Conservation (phyloP, 2,797 vertebrate species). For the Adelosebastes latens region DNA sequence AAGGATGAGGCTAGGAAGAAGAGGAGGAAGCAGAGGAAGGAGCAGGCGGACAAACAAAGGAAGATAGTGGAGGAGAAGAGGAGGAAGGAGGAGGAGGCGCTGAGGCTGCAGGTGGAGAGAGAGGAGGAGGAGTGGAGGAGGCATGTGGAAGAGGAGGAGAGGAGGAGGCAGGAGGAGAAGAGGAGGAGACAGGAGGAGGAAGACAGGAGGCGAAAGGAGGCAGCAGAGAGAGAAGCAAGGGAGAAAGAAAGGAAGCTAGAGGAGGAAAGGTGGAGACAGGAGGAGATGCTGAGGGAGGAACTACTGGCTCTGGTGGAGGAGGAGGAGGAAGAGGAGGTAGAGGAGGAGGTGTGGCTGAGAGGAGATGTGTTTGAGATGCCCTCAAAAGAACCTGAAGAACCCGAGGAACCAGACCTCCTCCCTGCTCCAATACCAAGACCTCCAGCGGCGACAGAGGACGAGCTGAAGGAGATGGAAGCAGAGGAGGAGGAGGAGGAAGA, state of each 20-base stretch:
- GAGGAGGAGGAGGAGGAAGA: constrained; percentile 10
- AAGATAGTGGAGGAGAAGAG: constrained; percentile 59
- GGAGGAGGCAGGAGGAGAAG: constrained; percentile 34
- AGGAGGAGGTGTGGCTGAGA: constrained; percentile 77
- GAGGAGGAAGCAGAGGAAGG: constrained; percentile 69
- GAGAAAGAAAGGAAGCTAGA: constrained; percentile 65
- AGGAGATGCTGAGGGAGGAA: constrained; percentile 72
- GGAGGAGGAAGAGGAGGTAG: constrained; percentile 49
- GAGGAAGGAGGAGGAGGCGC: constrained; percentile 48
- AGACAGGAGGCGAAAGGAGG: constrained; percentile 53
- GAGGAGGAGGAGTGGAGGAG: constrained; percentile 67
- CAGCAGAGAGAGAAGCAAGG: constrained; percentile 42
- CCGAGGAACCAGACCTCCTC: constrained; percentile 44
- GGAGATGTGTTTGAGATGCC: constrained; percentile 85
- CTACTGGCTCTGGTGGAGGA: constrained; percentile 32
- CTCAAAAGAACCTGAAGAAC: constrained; percentile 46
- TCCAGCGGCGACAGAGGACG: constrained; percentile 27
- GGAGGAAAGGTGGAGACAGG: constrained; percentile 73
- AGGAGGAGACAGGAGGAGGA: constrained; percentile 46
- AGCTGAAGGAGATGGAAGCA: constrained; percentile 12
- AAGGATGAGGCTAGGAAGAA: constrained; percentile 66
- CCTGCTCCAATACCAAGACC: constrained; percentile 56
- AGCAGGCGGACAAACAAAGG: constrained; percentile 67
- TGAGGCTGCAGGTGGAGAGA: constrained; percentile 45
- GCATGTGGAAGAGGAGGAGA: constrained; percentile 38